These are phyloP conservation scores for Phataginus tricuspis DNA, from an alignment of 2,797 vertebrate genomes.

Conservation along the genomic window DNA sequence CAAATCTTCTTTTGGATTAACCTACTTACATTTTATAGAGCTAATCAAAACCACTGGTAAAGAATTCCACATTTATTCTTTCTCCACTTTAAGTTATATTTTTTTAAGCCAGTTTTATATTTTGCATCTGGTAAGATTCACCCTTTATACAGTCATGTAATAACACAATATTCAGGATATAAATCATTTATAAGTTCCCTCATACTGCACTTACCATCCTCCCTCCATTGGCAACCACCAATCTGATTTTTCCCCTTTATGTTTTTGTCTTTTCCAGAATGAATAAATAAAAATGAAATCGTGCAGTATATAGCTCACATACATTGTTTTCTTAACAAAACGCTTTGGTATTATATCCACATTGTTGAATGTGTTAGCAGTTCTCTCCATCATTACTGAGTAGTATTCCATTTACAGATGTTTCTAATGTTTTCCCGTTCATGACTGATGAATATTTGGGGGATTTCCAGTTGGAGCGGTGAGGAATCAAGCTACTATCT, in stretches of 20 bases:
- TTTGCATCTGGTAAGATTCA: background rate
- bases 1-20: background rate
- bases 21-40: background rate
- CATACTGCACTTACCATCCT: background rate
- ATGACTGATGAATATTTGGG: background rate
- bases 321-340: background rate
- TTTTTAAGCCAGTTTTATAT: background rate
- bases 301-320: background rate
- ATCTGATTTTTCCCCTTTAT: background rate
- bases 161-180: rapidly evolving
- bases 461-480: background rate
- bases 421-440: background rate
- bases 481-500: background rate
- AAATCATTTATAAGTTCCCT: background rate
- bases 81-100: background rate
- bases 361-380: background rate
- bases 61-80: background rate
- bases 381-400: background rate
- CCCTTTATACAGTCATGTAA: background rate
- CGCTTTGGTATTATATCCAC: background rate
- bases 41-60: background rate
- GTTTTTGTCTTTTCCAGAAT: background rate
- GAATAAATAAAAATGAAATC: background rate
- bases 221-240: background rate
- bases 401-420: background rate